phyloP scores from a whole-genome alignment of 2,797 vertebrate species.

The Carcharodon carcharias region DNA sequence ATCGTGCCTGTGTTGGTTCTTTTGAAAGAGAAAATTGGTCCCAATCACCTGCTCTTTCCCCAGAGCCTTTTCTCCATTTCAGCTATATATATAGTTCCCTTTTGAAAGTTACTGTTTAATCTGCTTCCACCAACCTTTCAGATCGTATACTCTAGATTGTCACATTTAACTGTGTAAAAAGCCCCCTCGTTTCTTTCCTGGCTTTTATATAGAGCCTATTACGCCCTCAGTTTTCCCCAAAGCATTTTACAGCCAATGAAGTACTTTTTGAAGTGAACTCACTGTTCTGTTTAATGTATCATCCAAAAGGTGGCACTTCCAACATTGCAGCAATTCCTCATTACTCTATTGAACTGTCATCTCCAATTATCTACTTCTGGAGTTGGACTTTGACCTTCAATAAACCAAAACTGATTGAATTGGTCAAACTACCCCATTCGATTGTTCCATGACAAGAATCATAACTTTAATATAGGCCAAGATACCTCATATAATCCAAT shows the following conservation, averaged over 20 bases:
- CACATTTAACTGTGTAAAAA: too few relatives aligned
- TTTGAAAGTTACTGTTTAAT: neutral
- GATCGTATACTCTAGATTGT: neutral
- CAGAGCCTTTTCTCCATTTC: neutral
- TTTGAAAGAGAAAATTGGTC: neutral
- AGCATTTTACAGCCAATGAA: neutral
- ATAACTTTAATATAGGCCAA: too few relatives aligned
- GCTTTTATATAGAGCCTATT: neutral
- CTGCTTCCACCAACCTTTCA: neutral
- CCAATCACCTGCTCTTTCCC: neutral
- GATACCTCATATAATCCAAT: too few relatives aligned
- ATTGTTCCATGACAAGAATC: too few relatives aligned
- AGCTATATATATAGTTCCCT: neutral
- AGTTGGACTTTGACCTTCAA: neutral
- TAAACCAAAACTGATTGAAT: neutral
- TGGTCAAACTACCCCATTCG: neutral
- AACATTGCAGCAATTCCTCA: neutral
- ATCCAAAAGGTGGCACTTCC: neutral
- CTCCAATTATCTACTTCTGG: neutral
- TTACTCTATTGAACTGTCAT: neutral
- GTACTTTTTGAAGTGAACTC: neutral
- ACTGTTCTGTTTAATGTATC: conserved; percentile 3
- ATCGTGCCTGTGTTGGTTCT: neutral
- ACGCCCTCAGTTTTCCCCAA: neutral
- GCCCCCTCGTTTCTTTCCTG: neutral